Base-by-base conservation (phyloP, 2,888 invertebrate species). In the Drosophila diplacantha region DNA sequence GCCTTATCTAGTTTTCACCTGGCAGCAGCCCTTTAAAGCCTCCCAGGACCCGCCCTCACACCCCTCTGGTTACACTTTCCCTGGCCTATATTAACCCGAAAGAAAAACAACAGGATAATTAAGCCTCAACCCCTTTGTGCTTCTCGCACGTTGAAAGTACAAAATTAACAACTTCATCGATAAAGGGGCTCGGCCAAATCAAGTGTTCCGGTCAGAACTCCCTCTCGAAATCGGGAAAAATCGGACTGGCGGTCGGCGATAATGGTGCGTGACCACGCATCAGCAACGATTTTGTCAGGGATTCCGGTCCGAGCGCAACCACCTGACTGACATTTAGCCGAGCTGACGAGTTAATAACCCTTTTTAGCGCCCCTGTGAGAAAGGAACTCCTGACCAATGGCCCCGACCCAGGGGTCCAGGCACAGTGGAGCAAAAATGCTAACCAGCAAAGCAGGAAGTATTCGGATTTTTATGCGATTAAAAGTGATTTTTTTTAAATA, bases 291-390 rank as follows among this genome's bases (percentile, higher is more conserved):
- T 72, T 84, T 81, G 75, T 80, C 75, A 74, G 79, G 69, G 72
- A 72, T 71, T 69, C 73, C 69, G 67, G 41, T 31, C 37, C 52
- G 38, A 44, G 35, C 41, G 47, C 59, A 62, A 39, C 69, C 73
- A 81, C 73, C 83, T 81, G 76, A 81, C 79, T 75, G 76, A 81
- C 83, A 77, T 77, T 82, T 81, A 80, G 70, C 61, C 74, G 47
- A 72, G 74, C 82, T 85, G 86, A 86, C 85, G 83, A 85, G 85
- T 85, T 86, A 86, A 86, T 86, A 85, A 86, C 86, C 86, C 86
- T 83, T 85, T 80, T 85, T 86, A 86, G 84, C 86, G 86, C 60
- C 78, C 80, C 75, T 74, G 77, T 75, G 81, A 74, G 77, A 75
- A 66, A 69, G 61, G 47, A 61, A 31, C 57, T 29, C 49, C 54